These are phyloP conservation scores for Prinia subflava DNA, from an alignment of 2,113 vertebrate genomes.

Conservation along the genomic window DNA sequence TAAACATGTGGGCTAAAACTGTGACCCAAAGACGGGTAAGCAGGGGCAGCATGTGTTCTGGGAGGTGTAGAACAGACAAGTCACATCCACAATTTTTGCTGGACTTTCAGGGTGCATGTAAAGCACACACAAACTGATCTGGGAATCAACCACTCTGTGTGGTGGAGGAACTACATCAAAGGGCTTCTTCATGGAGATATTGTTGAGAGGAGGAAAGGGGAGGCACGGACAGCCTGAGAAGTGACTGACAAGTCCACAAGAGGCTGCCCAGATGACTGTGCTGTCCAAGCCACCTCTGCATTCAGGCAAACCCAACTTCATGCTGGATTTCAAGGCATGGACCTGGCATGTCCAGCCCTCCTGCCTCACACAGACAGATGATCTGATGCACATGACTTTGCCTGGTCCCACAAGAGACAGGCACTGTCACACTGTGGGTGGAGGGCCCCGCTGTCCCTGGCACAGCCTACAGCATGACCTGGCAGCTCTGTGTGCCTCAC, in stretches of 20 bases:
- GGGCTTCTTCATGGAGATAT: not conserved
- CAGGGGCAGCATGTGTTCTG: not conserved
- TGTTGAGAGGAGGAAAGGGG: not conserved
- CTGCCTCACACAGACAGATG: not conserved
- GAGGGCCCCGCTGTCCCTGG: rapidly evolving
- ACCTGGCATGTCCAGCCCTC: not conserved
- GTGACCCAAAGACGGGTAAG: not conserved
- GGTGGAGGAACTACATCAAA: not conserved
- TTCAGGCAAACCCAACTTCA: not conserved
- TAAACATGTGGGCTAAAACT: not conserved
- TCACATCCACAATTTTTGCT: not conserved
- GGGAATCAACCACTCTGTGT: not conserved
- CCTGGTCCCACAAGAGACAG: not conserved
- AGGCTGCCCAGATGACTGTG: not conserved
- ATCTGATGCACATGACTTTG: not conserved
- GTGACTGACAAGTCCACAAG: not conserved
- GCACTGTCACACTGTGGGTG: not conserved
- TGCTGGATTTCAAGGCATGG: not conserved
- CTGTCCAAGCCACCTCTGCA: not conserved
- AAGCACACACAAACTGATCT: not conserved
- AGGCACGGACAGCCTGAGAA: not conserved
- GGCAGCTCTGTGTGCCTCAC: not conserved
- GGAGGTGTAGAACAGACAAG: not conserved
- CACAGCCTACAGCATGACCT: not conserved
- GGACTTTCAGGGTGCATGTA: not conserved